Conservation (phyloP, 1,140 invertebrate genomes). For the Matsumurasca onukii region DNA sequence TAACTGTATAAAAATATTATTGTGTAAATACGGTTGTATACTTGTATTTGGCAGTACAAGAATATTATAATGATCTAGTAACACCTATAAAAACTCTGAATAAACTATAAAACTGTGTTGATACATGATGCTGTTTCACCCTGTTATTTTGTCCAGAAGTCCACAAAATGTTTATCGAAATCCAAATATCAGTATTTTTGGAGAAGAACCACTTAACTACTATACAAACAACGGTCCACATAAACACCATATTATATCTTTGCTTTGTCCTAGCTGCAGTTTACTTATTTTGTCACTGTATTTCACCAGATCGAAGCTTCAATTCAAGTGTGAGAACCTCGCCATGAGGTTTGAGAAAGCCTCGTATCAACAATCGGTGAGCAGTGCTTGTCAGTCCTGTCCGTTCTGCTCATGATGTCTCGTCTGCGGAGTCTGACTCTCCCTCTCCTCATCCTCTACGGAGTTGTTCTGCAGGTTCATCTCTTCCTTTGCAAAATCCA, state of each 20-base stretch:
- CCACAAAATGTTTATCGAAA: constrained; percentile 21
- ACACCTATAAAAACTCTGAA: constrained; percentile 29
- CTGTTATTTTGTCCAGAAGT: constrained; percentile 6
- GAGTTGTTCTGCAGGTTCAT: constrained; percentile 32
- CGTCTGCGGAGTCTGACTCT: constrained; percentile 1
- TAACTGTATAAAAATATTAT: constrained; percentile 24
- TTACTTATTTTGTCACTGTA: constrained; percentile 12
- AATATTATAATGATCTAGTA: constrained; percentile 30
- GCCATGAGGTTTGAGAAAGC: constrained; percentile 17
- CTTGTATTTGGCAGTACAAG: constrained; percentile 28
- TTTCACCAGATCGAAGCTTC: not conserved
- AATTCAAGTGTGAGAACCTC: constrained; percentile 19
- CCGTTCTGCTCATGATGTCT: constrained; percentile 34
- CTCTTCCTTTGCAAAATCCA: constrained; percentile 41
- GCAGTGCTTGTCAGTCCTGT: constrained; percentile 36
- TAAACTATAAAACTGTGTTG: constrained; percentile 12
- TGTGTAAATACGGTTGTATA: constrained; percentile 22
- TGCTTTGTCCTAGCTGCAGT: constrained; percentile 35
- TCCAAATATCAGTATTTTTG: constrained; percentile 7
- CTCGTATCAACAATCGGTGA: constrained; percentile 31
- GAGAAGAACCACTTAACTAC: constrained; percentile 14
- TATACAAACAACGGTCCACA: constrained; percentile 26
- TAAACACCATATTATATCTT: constrained; percentile 22
- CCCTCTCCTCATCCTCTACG: constrained; percentile 30
- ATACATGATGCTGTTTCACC: constrained; percentile 1